phyloP scores from a whole-genome alignment of 2,888 invertebrate species.

The Eupithecia exiguata region DNA sequence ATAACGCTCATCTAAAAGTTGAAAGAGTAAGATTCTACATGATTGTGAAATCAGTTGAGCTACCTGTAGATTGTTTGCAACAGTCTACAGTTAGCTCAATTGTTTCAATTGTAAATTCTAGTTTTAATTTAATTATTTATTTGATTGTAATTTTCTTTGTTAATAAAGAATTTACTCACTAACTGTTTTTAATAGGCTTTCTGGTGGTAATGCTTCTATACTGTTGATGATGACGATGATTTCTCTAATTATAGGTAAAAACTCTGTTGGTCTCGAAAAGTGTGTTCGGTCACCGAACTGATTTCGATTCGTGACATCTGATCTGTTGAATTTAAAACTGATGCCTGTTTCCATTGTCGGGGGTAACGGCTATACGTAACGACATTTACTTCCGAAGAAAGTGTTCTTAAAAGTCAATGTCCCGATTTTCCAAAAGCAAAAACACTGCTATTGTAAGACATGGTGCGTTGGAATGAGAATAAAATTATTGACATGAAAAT shows the following conservation, averaged over 20 bases:
- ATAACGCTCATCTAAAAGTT: too few relatives aligned
- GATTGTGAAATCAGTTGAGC: too few relatives aligned
- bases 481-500: too few relatives aligned
- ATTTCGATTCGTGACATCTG: constrained; percentile 49
- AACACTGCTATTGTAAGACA: not conserved
- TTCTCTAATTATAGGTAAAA: not conserved
- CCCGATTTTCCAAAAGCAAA: too few relatives aligned
- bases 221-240: not conserved
- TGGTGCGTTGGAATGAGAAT: not conserved
- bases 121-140: too few relatives aligned
- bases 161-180: too few relatives aligned
- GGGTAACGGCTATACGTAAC: constrained; percentile 29
- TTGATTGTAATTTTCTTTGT: too few relatives aligned
- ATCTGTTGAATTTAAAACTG: constrained; percentile 40
- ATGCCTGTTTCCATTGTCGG: constrained; percentile 34
- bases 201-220: not conserved
- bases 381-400: not conserved
- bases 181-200: too few relatives aligned
- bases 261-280: not conserved
- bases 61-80: too few relatives aligned
- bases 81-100: too few relatives aligned
- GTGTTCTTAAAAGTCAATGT: not conserved
- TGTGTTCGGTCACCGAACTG: constrained; percentile 44
- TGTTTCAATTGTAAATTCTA: too few relatives aligned
- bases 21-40: too few relatives aligned